phyloP scores from a whole-genome alignment of 1,140 invertebrate species.

The Bilobella aurantiaca region DNA sequence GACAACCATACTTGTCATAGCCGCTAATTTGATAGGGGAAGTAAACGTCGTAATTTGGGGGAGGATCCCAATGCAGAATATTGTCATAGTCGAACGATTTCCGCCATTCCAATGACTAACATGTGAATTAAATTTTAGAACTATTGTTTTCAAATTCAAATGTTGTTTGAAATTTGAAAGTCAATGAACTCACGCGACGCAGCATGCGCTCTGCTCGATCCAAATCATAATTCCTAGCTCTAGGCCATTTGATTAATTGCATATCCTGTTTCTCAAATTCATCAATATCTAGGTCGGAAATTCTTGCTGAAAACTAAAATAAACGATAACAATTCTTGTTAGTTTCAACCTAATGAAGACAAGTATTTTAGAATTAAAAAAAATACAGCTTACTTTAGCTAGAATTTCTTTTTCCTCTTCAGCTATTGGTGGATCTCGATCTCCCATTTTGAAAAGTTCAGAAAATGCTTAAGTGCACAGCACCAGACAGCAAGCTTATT shows the following conservation, averaged over 20 bases:
- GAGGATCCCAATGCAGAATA: not conserved
- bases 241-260: not conserved
- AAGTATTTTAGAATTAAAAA: not conserved
- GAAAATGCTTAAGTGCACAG: not conserved
- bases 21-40: slow-evolving; percentile 10
- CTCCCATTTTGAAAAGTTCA: not conserved
- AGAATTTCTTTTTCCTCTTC: not conserved
- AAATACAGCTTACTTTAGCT: not conserved
- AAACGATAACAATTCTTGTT: not conserved
- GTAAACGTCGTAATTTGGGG: not conserved
- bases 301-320: not conserved
- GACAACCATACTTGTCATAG: slow-evolving; percentile 1
- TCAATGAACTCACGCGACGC: not conserved
- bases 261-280: not conserved
- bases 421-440: not conserved
- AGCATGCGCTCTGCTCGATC: slow-evolving; percentile 10
- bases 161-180: not conserved
- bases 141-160: not conserved
- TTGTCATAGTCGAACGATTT: slow-evolving; percentile 6
- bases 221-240: slow-evolving; percentile 11
- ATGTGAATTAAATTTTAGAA: not conserved
- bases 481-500: too few relatives aligned
- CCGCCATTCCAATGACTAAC: not conserved
- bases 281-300: not conserved
- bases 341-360: not conserved